phyloP scores from a whole-genome alignment of 2,113 vertebrate genomes.

The Labrus mixtus region DNA sequence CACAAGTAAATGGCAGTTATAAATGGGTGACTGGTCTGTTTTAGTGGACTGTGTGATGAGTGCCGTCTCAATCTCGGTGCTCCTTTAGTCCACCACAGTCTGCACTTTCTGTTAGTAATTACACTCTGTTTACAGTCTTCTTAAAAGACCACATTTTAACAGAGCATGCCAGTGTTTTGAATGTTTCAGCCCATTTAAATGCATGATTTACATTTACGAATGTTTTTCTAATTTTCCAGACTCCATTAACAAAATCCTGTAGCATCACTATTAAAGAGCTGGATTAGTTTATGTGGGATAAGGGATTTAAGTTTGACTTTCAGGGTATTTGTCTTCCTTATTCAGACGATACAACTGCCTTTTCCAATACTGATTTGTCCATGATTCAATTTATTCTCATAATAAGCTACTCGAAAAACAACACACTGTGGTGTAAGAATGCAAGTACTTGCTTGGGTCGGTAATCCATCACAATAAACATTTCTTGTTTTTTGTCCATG shows the following conservation, averaged over 20 bases:
- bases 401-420: conserved; percentile 10
- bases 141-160: conserved; percentile 10
- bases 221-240: conserved; percentile 16
- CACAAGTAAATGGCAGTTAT: conserved; percentile 59
- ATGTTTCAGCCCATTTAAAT: conserved; percentile 12
- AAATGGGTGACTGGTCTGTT: conserved; percentile 43
- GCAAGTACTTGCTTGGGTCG: neutral
- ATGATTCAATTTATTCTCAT: neutral
- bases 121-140: conserved; percentile 4
- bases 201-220: neutral
- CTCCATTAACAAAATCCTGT: neutral
- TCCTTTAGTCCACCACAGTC: conserved; percentile 7
- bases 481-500: conserved; percentile 2
- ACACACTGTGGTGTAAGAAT: neutral
- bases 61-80: conserved; percentile 9
- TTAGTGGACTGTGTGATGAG: conserved; percentile 26
- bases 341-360: neutral
- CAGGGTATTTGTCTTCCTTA: conserved; percentile 13
- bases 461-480: conserved; percentile 20
- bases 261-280: neutral
- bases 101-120: conserved; percentile 6
- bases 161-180: conserved; percentile 9
- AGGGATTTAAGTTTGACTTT: neutral
- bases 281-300: neutral
- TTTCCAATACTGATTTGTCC: neutral